Conservation (phyloP, 2,113 vertebrate species). For the Nematolebias whitei region DNA sequence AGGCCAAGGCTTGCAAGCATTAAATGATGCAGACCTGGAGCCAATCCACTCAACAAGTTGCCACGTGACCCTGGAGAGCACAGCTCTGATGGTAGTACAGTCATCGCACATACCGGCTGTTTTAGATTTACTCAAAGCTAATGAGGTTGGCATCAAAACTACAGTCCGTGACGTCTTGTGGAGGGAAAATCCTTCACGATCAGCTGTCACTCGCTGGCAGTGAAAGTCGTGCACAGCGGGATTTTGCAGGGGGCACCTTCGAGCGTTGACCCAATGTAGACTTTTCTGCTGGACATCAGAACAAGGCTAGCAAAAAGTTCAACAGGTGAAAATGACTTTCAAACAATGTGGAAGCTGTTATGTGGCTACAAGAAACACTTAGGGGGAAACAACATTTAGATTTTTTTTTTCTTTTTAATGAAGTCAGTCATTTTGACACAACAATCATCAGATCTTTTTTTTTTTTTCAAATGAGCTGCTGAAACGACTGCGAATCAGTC, state of each 20-base stretch:
- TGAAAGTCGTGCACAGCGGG: background rate
- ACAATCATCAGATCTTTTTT: slow-evolving; percentile 45
- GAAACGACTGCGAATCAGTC: slow-evolving; percentile 45
- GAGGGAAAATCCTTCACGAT: slow-evolving; percentile 59
- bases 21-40: slow-evolving; percentile 52
- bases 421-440: slow-evolving; percentile 58
- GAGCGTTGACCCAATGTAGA: slow-evolving; percentile 45
- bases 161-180: slow-evolving; percentile 48
- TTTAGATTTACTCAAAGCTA: slow-evolving; percentile 23
- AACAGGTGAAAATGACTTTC: background rate
- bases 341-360: background rate
- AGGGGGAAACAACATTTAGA: slow-evolving; percentile 1
- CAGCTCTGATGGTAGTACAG: slow-evolving; percentile 58
- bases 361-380: background rate
- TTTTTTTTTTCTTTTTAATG: slow-evolving; percentile 59
- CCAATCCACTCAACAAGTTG: slow-evolving; percentile 43
- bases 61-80: slow-evolving; percentile 54
- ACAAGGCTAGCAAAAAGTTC: background rate
- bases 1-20: slow-evolving; percentile 44
- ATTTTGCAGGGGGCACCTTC: slow-evolving; percentile 33
- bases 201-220: slow-evolving; percentile 63
- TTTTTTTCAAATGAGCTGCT: slow-evolving; percentile 35
- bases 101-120: slow-evolving; percentile 15
- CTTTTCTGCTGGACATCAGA: slow-evolving; percentile 16
- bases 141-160: slow-evolving; percentile 42